Percentiles rank a stretch among this genome's conserved stretches.
Evolutionary conservation across 2,113 vertebrate species (phyloP).

Genomic region (Epinephelus fuscoguttatus): DNA sequence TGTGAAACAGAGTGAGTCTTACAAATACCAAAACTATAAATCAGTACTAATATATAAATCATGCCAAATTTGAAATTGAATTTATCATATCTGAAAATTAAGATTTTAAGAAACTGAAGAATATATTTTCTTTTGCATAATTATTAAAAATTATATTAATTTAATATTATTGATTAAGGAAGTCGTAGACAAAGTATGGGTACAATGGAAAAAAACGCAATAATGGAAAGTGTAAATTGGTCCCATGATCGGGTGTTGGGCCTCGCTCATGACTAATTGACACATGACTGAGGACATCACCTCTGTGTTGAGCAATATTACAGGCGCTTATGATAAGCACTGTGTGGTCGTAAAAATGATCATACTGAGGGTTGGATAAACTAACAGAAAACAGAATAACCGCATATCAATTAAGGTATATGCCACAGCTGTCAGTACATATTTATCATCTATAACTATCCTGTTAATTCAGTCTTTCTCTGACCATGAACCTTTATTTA

Average conservation of each 20-base stretch:
- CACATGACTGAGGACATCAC: conserved; percentile 19
- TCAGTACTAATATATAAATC: not conserved
- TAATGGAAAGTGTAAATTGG: not conserved
- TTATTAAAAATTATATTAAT: not conserved
- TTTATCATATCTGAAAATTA: too few relatives aligned
- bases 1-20: not conserved
- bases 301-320: conserved; percentile 20
- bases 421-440: too few relatives aligned
- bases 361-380: not conserved
- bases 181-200: not conserved
- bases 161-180: not conserved
- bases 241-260: not conserved
- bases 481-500: not conserved
- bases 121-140: not conserved
- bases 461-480: not conserved
- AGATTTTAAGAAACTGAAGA: too few relatives aligned
- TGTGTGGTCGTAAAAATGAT: not conserved
- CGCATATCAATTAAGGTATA: not conserved
- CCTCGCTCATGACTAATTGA: not conserved
- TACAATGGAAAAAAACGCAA: not conserved
- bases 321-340: not conserved
- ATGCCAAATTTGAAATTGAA: not conserved
- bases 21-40: not conserved
- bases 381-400: not conserved
- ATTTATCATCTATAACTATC: not conserved